Conservation (phyloP, 2,888 invertebrate species). For the Epirrhoe tristata region DNA sequence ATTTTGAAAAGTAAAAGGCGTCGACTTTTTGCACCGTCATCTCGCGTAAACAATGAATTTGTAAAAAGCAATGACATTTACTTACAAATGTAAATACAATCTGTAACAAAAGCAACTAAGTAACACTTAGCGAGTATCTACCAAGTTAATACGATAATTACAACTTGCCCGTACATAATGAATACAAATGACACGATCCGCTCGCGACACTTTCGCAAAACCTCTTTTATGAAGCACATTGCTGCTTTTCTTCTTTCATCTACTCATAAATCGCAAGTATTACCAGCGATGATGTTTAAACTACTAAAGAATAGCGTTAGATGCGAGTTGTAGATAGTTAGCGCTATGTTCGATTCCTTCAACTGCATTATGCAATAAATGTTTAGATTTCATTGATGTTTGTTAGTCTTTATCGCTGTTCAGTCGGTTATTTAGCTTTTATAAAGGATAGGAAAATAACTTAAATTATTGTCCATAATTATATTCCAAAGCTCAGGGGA, state of each 20-base stretch:
- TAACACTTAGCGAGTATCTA: conserved; percentile 53
- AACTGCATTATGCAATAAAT: conserved; percentile 51
- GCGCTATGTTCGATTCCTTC: conserved; percentile 48
- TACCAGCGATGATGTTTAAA: conserved; percentile 17
- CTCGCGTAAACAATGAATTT: conserved; percentile 23
- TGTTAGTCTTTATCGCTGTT: conserved; percentile 26
- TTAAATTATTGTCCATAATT: too few species aligned
- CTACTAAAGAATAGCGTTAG: conserved; percentile 2
- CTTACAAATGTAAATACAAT: conserved; percentile 46
- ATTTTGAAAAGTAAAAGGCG: background rate
- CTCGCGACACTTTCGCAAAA: conserved; percentile 24
- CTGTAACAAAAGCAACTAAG: conserved; percentile 52
- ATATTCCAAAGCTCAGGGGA: too few species aligned
- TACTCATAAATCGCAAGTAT: background rate
- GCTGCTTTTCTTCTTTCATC: background rate
- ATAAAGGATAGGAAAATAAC: background rate
- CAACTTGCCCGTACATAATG: conserved; percentile 58
- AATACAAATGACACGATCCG: conserved; percentile 59
- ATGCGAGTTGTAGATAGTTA: conserved; percentile 26
- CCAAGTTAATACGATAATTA: conserved; percentile 63
- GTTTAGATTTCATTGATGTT: conserved; percentile 39
- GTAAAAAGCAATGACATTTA: conserved; percentile 39
- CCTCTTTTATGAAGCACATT: conserved; percentile 16
- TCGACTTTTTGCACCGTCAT: conserved; percentile 4
- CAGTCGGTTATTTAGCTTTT: conserved; percentile 22